Percentiles rank a stretch among this genome's conserved stretches.
Evolutionary conservation across 2,113 vertebrate species (phyloP).

Genomic region (Bubo blakistoni): DNA sequence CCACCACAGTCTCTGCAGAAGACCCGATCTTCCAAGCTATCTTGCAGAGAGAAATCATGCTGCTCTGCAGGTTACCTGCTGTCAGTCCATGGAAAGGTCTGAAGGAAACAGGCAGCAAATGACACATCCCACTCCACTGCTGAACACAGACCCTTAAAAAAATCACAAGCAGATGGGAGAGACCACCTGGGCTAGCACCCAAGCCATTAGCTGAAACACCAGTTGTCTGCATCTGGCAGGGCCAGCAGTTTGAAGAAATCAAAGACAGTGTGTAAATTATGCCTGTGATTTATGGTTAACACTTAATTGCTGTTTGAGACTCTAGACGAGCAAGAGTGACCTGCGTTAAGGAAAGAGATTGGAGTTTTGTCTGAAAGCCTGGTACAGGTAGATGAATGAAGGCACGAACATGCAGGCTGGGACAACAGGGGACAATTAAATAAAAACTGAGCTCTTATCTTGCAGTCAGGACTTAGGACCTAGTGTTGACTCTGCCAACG

Average conservation of each 20-base stretch:
- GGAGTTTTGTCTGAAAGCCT: not conserved
- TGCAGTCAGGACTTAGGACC: not conserved
- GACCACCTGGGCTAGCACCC: not conserved
- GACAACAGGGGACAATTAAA: not conserved
- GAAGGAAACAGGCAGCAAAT: not conserved
- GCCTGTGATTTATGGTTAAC: not conserved
- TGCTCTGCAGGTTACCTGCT: not conserved
- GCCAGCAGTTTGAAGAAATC: not conserved
- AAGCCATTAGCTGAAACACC: not conserved
- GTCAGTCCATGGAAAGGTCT: not conserved
- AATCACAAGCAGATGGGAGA: not conserved
- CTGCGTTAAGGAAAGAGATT: not conserved
- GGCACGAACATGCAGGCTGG: not conserved
- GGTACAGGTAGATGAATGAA: not conserved
- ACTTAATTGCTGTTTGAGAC: not conserved
- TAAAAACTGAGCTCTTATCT: not conserved
- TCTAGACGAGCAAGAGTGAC: not conserved
- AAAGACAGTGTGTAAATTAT: not conserved
- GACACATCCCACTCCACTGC: not conserved
- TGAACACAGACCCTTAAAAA: not conserved
- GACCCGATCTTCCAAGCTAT: not conserved
- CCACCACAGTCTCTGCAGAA: not conserved
- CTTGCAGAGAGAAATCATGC: not conserved
- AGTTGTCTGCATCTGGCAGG: not conserved
- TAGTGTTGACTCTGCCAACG: not conserved